Evolutionary conservation across 2,113 vertebrate species (phyloP), one percentile per base, ranked within the genome.

Genomic region (Sarotherodon lohbergeri): DNA sequence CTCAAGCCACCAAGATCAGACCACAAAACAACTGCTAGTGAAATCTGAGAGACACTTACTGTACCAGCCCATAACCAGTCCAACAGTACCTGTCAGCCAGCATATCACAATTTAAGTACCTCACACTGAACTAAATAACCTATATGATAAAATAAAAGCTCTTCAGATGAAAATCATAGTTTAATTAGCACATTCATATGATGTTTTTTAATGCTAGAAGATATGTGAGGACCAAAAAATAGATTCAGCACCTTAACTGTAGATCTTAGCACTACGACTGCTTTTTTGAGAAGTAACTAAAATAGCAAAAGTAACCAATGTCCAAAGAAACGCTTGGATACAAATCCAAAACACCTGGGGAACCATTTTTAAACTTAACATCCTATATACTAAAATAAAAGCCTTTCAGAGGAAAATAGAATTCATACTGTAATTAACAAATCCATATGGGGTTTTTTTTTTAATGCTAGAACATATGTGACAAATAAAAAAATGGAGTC

Each of bases 271-370:
- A 19, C 7, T 52, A 52, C 4, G 9, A 52, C 6, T 4, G 59
- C 59, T 63, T 34, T 1, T 63, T 32, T 32, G 9, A 63, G 59
- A 34, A 11, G 16, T 59, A 27, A 59, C 4, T 32, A 59, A 3
- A 59, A 61, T 36, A 63, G 59, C 9, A 63, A 63, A 63, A 63
- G 59, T 63, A 63, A n/a, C 32, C 17, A 63, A 1, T 63, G 17
- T 63, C 59, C 59, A 63, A 63, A 63, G 59, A 63, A 63, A 63
- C 2, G 0, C 32, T 63, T 36, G 1, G 4, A 63, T 63, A 36
- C 59, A 63, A 17, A n/a, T 63, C 1, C 1, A 34, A 63, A 63
- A 34, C 59, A 63, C 16, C 29, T 0, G 16, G 9, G 19, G 0
- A 63, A 36, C 32, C 9, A 0, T 7, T 36, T 36, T 63, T 63